Evolutionary conservation across 2,797 vertebrate genomes (phyloP).

Genomic region (Paedocypris micromegethes): DNA sequence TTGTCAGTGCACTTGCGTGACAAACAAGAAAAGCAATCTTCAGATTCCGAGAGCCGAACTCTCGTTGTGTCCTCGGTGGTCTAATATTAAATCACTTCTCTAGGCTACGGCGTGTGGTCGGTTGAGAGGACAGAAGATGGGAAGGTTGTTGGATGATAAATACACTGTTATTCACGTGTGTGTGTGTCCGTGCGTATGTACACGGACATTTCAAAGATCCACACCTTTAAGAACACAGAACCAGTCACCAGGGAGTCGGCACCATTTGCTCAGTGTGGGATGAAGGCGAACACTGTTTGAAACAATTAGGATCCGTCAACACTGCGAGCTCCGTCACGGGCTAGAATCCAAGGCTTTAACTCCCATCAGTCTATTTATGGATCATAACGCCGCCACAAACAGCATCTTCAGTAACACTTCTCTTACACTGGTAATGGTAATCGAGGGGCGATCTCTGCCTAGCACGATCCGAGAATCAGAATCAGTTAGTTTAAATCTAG

Average conservation of each 20-base stretch:
- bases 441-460: background rate
- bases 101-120: background rate
- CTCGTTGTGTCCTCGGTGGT: too few species aligned
- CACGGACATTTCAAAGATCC: conserved; percentile 20
- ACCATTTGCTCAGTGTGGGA: conserved; percentile 51
- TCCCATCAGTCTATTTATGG: conserved; percentile 26
- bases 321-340: conserved; percentile 4
- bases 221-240: conserved; percentile 44
- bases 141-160: background rate
- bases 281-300: background rate
- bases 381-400: conserved; percentile 35
- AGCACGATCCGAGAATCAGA: too few species aligned
- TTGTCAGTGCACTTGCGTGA: conserved; percentile 22
- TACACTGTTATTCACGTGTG: too few species aligned
- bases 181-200: background rate
- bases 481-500: too few species aligned
- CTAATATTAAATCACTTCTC: too few species aligned
- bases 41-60: too few species aligned
- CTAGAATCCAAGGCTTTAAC: conserved; percentile 29
- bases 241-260: conserved; percentile 11
- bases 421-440: conserved; percentile 22
- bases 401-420: conserved; percentile 31
- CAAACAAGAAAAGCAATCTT: conserved; percentile 13
- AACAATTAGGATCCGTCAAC: background rate
- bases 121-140: background rate